phyloP scores from a whole-genome alignment of 2,888 invertebrate genomes.

The Limenitis camilla region DNA sequence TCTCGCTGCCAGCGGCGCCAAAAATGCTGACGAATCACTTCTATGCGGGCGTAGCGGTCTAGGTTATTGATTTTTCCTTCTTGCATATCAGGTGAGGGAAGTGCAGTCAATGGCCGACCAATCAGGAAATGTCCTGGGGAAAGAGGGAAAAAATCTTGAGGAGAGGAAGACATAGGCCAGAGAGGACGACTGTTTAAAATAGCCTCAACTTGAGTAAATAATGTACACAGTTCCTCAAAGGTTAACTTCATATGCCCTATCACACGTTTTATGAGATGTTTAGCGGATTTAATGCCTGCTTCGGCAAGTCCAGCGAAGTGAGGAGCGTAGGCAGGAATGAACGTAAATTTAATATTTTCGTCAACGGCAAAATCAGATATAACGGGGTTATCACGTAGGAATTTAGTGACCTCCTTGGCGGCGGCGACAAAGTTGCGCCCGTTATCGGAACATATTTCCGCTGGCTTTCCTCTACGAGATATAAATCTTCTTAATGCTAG shows the following conservation, averaged over 20 bases:
- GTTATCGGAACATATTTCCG: slow-evolving; percentile 9
- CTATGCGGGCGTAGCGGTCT: slow-evolving; percentile 1
- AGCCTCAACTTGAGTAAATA: neutral
- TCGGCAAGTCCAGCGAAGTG: too few species aligned
- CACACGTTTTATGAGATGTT: neutral
- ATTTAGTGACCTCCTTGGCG: neutral
- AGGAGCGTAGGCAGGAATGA: slow-evolving; percentile 23
- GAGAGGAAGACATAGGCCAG: neutral
- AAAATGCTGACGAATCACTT: slow-evolving; percentile 10
- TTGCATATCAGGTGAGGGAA: too few species aligned
- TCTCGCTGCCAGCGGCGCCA: slow-evolving; percentile 12
- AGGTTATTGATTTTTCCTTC: too few species aligned
- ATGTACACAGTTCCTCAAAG: neutral
- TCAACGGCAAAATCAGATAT: slow-evolving; percentile 25
- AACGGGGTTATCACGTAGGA: neutral
- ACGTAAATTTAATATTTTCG: slow-evolving; percentile 28
- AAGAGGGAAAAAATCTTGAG: neutral
- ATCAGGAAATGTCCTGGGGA: neutral
- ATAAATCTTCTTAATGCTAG: slow-evolving; percentile 3
- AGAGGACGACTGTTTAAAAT: neutral
- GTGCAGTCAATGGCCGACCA: neutral
- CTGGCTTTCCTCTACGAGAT: slow-evolving; percentile 11
- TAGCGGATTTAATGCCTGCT: too few species aligned
- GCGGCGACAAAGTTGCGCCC: slow-evolving; percentile 5
- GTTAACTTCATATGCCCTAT: neutral